These are phyloP conservation scores for Nasonovia ribisnigri DNA, from an alignment of 2,888 invertebrate species.

Conservation along the genomic window DNA sequence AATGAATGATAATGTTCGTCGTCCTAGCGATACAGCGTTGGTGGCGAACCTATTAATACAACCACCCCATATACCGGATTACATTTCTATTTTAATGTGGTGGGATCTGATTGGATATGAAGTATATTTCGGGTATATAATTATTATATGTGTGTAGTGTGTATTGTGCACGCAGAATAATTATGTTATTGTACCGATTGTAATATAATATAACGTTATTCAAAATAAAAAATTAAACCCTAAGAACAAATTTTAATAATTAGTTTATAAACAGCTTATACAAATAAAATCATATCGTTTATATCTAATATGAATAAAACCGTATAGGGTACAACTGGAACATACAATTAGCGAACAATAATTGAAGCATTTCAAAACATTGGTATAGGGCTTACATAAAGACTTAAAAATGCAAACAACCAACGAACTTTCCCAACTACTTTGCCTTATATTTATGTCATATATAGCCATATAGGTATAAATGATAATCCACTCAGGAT, in stretches of 20 bases:
- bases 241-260: neutral
- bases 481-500: neutral
- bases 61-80: neutral
- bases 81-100: neutral
- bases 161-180: neutral
- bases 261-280: no score
- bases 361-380: neutral
- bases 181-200: neutral
- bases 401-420: neutral
- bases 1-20: constrained; percentile 5
- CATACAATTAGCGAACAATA: neutral
- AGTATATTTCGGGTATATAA: neutral
- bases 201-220: neutral
- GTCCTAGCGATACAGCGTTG: neutral
- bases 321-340: neutral
- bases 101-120: neutral
- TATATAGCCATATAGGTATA: neutral
- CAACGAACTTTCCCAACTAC: no score
- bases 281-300: no score
- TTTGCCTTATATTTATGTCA: neutral
- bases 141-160: no score
- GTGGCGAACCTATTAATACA: neutral
- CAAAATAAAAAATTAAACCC: neutral
- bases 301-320: neutral
- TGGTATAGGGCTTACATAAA: neutral